Base-by-base conservation (phyloP, 2,888 invertebrate species). In the Fissipunctia ypsillon region DNA sequence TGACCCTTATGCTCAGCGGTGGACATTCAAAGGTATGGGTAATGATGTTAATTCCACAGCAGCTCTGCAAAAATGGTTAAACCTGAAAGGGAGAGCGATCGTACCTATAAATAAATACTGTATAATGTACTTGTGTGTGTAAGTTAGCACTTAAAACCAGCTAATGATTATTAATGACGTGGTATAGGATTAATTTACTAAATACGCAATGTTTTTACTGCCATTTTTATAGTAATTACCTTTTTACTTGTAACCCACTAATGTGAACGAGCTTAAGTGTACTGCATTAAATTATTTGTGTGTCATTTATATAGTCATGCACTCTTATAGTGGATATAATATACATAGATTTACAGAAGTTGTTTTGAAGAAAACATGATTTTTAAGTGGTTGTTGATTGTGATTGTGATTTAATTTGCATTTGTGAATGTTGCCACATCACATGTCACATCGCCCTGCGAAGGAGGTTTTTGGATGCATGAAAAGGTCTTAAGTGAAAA, bases 141-240 rank as follows among this genome's bases (percentile, higher is more conserved):
- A 72, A 81, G 54, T 76, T 76, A 70, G 57, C 79, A 85, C 79
- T 85, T 83, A 73, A 78, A 63, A n/a, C 65, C 64, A 57, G 66
- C 80, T 84, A 86, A 86, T 84, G 84, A 81, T 81, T 78, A 84
- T 86, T 64, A 84, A 84, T 84, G 81, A 76, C 35, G 38, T 73
- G 63, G 71, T 59, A 78, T 72, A 73, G 65, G 72, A 41, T 86
- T 80, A 78, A 86, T 84, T 82, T 77, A 85, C 81, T 70, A 78
- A 82, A 84, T 82, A 69, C 77, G 63, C 67, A 59, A 80, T 63
- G 77, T 84, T 86, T 84, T 84, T 81, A 84, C 78, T 81, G 69
- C 73, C 48, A 78, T 76, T 83, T 73, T 86, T 81, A 70, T 73
- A 81, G 76, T 84, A 86, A 78, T 84, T 84, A 81, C 78, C 54